Conservation (phyloP, 1,140 invertebrate genomes). For the Eciton burchellii region DNA sequence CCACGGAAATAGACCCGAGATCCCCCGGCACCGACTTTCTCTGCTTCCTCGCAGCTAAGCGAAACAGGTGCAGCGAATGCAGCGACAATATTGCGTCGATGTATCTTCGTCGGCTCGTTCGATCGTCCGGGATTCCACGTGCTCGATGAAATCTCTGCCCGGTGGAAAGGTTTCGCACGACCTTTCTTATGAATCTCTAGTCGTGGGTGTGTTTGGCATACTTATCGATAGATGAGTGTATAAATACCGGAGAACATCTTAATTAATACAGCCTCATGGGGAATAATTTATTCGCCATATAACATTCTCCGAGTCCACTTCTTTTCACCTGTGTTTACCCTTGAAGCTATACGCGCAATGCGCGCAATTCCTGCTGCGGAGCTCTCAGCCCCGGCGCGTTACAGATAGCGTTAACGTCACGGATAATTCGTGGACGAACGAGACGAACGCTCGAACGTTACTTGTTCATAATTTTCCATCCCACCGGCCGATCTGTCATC, state of each 20-base stretch:
- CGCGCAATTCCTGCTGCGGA: too few species aligned
- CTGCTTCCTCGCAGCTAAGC: constrained; percentile 49
- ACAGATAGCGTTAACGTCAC: too few species aligned
- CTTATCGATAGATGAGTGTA: background rate
- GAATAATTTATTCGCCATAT: background rate
- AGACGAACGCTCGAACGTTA: too few species aligned
- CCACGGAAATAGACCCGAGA: constrained; percentile 74
- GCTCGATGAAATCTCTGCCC: background rate
- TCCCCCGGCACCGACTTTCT: constrained; percentile 38
- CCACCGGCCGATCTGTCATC: too few species aligned
- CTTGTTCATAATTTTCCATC: too few species aligned
- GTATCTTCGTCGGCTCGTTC: constrained; percentile 29
- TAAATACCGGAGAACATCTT: background rate
- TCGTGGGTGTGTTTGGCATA: background rate
- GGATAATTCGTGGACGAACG: too few species aligned
- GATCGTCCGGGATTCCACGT: background rate
- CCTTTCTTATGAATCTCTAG: background rate
- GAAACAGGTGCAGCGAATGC: constrained; percentile 65
- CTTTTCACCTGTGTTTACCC: too few species aligned
- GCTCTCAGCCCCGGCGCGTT: too few species aligned
- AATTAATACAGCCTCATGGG: background rate
- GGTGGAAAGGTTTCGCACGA: constrained; percentile 1
- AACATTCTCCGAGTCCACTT: too few species aligned
- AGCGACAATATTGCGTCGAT: constrained; percentile 45
- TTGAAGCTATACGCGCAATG: too few species aligned